Evolutionary conservation across 2,888 invertebrate species (phyloP), one percentile per base, ranked within the genome.

Genomic region (Drosophila quasianomalipes): DNA sequence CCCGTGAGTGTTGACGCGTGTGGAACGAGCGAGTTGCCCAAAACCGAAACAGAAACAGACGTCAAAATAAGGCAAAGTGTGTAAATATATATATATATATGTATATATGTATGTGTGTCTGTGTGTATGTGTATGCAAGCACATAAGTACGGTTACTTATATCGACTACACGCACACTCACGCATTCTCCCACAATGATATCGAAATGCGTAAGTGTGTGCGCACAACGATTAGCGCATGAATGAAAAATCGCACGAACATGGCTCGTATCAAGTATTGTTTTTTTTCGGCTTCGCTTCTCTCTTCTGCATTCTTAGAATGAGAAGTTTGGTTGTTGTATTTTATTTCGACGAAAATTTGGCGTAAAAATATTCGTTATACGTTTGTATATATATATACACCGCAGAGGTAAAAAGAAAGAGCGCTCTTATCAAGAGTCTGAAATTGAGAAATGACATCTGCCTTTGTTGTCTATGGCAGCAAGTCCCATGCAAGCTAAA

Each of bases 151-250:
- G 30, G 57, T 33, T 30, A 22, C 35, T 30, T 33, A 55, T 55
- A 60, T 61, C 53, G 26, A 19, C 12, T 63, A 31, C 16, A 37
- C 9, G 16, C 71, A 67, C 66, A 33, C 65, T 53, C 35, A 63
- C n/a, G 37, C 30, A 47, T 33, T 31, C 52, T 19, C 59, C 52
- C 28, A 73, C 44, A 79, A 74, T 68, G 76, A 61, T 76, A 76
- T 81, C 39, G 49, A 62, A 70, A 47, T 35, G 55, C 49, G 26
- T 41, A 6, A 58, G 58, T 44, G 16, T 55, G 49, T 54, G 55
- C 47, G 57, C 63, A 58, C 74, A 66, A 66, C 85, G 91, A 91
- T 85, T 84, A 84, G 85, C 88, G 85, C 91, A 85, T 85, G 85
- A 85, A 85, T 85, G 85, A 85, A 85, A 85, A 91, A 81, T 79